These are phyloP conservation scores for Coracopsis vasa DNA, from an alignment of 2,113 vertebrate genomes.

Conservation along the genomic window DNA sequence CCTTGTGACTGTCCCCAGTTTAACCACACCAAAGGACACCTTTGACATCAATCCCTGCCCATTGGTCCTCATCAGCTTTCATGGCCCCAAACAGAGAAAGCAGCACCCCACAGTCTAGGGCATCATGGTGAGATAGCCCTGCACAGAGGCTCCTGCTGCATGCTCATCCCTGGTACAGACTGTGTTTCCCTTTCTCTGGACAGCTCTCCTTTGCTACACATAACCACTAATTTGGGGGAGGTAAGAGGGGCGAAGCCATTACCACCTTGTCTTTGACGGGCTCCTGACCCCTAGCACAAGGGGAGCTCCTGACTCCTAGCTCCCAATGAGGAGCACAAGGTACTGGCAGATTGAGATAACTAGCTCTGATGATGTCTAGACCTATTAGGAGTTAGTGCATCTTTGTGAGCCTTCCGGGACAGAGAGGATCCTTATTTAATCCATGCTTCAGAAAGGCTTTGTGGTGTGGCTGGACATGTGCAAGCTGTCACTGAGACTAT, in stretches of 20 bases:
- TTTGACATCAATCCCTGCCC: not conserved
- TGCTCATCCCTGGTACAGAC: not conserved
- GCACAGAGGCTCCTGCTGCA: not conserved
- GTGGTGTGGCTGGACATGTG: not conserved
- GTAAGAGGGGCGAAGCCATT: not conserved
- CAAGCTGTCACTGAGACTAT: not conserved
- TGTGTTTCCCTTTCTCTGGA: rapidly evolving
- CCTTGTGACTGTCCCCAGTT: not conserved
- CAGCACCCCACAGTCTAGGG: not conserved
- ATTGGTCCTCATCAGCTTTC: not conserved
- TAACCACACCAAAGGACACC: not conserved
- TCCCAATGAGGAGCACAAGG: not conserved
- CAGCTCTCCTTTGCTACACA: not conserved
- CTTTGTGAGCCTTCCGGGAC: not conserved
- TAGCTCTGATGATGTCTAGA: not conserved
- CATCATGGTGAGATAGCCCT: not conserved
- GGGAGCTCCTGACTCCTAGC: not conserved
- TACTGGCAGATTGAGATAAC: not conserved
- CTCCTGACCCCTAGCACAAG: not conserved
- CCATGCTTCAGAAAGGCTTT: not conserved
- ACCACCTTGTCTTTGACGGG: not conserved
- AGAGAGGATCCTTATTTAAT: not conserved
- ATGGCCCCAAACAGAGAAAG: not conserved
- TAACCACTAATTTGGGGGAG: not conserved
- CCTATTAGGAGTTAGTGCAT: not conserved